These are phyloP conservation scores for Bos taurus DNA, from an alignment of 2,113 vertebrate species.

Conservation along the genomic window DNA sequence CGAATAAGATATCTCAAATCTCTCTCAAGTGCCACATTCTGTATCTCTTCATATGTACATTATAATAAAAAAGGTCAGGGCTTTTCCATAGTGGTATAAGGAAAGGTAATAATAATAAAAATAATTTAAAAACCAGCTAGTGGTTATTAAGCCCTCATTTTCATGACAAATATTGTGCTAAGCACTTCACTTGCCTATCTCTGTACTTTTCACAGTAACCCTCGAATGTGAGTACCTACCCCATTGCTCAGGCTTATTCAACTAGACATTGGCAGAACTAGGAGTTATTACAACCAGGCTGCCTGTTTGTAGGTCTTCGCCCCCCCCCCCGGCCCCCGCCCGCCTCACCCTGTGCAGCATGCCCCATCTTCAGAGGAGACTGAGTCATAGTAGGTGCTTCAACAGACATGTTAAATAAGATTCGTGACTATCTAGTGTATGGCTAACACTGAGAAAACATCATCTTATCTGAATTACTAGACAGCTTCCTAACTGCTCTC, in stretches of 20 bases:
- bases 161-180: not conserved
- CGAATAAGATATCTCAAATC: not conserved
- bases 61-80: not conserved
- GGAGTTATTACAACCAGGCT: not conserved
- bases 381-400: not conserved
- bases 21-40: not conserved
- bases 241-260: not conserved
- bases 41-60: not conserved
- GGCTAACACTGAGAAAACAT: not conserved
- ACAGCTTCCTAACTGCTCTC: not conserved
- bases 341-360: fast-evolving
- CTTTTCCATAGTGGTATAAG: not conserved
- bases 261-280: not conserved
- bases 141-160: not conserved
- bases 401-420: not conserved
- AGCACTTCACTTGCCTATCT: not conserved
- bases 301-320: not conserved
- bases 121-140: not conserved
- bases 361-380: not conserved
- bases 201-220: not conserved
- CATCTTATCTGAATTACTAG: not conserved
- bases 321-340: too few species aligned
- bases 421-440: too few species aligned
- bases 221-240: not conserved
- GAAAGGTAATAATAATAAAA: not conserved